Evolutionary conservation across 2,888 invertebrate species (phyloP).

Genomic region (Volucella zonaria): DNA sequence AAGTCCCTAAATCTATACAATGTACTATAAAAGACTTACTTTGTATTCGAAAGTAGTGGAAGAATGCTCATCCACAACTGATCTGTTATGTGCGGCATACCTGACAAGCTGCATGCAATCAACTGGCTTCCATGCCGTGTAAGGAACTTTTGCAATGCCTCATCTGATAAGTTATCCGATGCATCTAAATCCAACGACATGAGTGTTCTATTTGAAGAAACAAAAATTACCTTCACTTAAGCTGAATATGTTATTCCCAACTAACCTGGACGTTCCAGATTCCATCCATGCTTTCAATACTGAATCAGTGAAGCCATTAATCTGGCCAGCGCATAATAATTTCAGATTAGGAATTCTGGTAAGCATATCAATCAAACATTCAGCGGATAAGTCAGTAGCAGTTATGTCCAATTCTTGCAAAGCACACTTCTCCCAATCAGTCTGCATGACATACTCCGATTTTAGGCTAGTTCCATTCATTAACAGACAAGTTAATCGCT

Average conservation of each 20-base stretch:
- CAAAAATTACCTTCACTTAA: too few relatives aligned
- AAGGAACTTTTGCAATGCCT: constrained; percentile 95
- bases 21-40: constrained; percentile 84
- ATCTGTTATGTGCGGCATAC: constrained; percentile 99
- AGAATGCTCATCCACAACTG: constrained; percentile 98
- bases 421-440: constrained; percentile 98
- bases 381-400: constrained; percentile 96
- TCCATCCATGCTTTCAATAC: constrained; percentile 97
- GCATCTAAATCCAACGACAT: constrained; percentile 96
- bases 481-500: constrained; percentile 94
- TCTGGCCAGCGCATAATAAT: constrained; percentile 97
- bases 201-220: constrained; percentile 84
- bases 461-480: constrained; percentile 98
- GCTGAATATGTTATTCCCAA: neutral
- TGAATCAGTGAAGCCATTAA: constrained; percentile 98
- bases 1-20: neutral
- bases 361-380: constrained; percentile 96
- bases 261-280: constrained; percentile 88
- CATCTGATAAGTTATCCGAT: constrained; percentile 97
- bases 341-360: constrained; percentile 92
- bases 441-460: constrained; percentile 96
- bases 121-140: constrained; percentile 94
- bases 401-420: constrained; percentile 98
- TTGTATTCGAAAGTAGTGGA: constrained; percentile 94
- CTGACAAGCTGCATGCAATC: constrained; percentile 93